phyloP scores from a whole-genome alignment of 2,113 vertebrate species.

The Aptenodytes forsteri region DNA sequence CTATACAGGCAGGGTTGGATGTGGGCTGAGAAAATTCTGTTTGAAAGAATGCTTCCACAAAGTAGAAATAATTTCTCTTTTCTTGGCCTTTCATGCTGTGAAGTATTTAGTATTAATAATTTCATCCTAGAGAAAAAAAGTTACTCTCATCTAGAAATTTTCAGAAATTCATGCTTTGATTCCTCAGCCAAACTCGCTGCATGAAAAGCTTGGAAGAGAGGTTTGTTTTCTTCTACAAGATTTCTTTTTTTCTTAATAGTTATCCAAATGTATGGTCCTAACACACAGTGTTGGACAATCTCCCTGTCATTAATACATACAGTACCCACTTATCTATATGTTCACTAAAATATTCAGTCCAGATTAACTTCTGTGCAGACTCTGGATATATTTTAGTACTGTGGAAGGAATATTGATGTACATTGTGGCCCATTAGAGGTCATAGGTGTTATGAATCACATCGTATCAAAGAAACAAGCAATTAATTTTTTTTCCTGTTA shows the following conservation, averaged over 20 bases:
- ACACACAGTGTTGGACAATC: background rate
- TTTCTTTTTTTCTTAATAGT: background rate
- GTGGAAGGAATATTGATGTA: background rate
- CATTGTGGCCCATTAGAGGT: background rate
- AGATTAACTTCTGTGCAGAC: background rate
- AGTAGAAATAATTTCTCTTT: background rate
- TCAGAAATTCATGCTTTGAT: background rate
- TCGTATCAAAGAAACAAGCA: background rate
- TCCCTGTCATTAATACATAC: background rate
- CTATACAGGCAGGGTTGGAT: background rate
- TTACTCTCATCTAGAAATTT: background rate
- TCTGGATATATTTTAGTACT: background rate
- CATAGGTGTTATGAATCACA: background rate
- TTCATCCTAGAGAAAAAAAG: background rate
- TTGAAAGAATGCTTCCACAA: background rate
- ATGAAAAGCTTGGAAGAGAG: background rate
- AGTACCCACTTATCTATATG: background rate
- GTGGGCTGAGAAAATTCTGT: background rate
- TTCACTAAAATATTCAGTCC: background rate
- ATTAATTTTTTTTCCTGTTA: background rate
- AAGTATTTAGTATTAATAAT: background rate
- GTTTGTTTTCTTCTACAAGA: background rate
- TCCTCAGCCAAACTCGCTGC: background rate
- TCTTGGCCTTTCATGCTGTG: background rate
- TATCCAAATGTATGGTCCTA: background rate